phyloP scores from a whole-genome alignment of 2,797 vertebrate genomes.

The Leuciscus waleckii region DNA sequence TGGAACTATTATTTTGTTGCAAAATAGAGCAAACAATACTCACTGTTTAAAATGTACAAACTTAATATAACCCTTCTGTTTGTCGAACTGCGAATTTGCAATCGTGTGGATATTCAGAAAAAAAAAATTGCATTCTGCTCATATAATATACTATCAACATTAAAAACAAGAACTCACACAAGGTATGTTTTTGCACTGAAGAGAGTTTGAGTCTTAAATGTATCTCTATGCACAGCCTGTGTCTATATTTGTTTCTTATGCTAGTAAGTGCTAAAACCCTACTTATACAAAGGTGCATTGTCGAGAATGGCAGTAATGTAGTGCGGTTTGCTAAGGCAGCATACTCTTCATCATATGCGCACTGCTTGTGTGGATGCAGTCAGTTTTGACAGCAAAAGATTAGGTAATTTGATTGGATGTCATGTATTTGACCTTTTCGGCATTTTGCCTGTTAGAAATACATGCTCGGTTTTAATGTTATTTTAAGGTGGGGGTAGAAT shows the following conservation, averaged over 20 bases:
- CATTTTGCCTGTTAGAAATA: background rate
- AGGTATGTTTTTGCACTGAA: background rate
- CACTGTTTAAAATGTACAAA: background rate
- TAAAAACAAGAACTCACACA: background rate
- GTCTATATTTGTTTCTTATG: background rate
- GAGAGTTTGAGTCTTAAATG: background rate
- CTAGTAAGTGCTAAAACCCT: background rate
- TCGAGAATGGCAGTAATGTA: background rate
- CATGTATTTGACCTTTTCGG: background rate
- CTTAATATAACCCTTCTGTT: background rate
- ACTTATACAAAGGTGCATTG: background rate
- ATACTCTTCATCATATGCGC: background rate
- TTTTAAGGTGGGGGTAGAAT: background rate
- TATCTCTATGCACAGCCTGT: background rate
- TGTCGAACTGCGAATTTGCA: background rate
- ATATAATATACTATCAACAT: background rate
- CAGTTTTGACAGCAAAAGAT: background rate
- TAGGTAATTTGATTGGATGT: background rate
- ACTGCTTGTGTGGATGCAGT: background rate
- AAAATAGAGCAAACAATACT: no score
- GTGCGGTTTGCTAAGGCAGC: background rate
- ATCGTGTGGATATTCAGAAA: background rate
- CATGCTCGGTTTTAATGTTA: background rate
- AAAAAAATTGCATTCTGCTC: background rate
- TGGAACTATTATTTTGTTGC: no score